Evolutionary conservation across 2,113 vertebrate species (phyloP).

Genomic region (Donacobius atricapilla): DNA sequence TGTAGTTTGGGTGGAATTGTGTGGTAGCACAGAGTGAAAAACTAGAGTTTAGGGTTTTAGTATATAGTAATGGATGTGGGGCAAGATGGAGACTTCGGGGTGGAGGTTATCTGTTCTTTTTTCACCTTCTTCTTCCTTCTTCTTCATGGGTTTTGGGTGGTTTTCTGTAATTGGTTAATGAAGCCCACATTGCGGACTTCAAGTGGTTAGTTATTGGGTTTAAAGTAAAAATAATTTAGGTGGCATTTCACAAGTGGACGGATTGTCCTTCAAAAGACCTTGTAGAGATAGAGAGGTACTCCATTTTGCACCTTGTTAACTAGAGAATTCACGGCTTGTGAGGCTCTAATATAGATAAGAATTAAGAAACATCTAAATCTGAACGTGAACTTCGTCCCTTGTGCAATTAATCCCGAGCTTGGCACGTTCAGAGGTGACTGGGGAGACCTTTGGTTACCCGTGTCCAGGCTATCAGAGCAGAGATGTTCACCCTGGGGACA

Average conservation of each 20-base stretch:
- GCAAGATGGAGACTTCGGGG: background rate
- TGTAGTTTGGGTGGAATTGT: no score
- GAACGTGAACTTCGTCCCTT: background rate
- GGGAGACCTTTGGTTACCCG: rapidly evolving
- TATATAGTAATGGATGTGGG: background rate
- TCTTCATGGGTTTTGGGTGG: background rate
- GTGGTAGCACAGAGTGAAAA: background rate
- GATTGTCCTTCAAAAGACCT: background rate
- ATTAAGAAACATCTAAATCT: background rate
- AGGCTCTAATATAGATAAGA: background rate
- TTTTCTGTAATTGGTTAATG: background rate
- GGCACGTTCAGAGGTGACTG: background rate
- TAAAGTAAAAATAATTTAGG: background rate
- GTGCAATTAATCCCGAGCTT: background rate
- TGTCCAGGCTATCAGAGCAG: background rate
- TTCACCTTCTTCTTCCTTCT: no score
- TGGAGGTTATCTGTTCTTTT: background rate
- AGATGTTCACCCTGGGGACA: background rate
- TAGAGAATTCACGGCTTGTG: background rate
- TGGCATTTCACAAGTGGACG: background rate
- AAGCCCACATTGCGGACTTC: background rate
- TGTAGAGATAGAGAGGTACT: background rate
- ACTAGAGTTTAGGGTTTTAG: background rate
- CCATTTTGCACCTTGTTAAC: background rate
- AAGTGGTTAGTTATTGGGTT: background rate